Evolutionary conservation across 2,113 vertebrate species (phyloP).

Genomic region (Hyperoodon ampullatus): DNA sequence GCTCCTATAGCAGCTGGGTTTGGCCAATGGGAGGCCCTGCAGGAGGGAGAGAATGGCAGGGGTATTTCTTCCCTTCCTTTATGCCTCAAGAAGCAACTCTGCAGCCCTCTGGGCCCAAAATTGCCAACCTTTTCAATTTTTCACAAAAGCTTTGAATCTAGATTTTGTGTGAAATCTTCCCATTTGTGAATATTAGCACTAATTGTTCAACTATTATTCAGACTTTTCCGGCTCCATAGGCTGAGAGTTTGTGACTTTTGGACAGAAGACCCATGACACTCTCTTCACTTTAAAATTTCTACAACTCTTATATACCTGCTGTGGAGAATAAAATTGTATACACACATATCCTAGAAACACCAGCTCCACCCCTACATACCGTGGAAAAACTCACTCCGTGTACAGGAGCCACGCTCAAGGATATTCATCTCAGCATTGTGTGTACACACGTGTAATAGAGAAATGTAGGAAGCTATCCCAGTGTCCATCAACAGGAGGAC

Average conservation of each 20-base stretch:
- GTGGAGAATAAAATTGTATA: background rate
- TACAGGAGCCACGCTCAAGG: background rate
- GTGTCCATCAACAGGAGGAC: accelerated
- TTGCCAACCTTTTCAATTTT: background rate
- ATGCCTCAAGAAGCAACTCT: background rate
- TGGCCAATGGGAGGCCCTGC: background rate
- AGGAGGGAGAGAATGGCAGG: background rate
- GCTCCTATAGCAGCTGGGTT: background rate
- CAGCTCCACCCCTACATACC: background rate
- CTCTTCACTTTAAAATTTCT: background rate
- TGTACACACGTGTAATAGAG: accelerated
- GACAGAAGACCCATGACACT: background rate
- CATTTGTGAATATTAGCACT: background rate
- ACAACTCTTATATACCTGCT: background rate
- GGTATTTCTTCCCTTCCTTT: background rate
- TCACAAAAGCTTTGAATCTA: background rate
- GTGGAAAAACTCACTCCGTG: background rate
- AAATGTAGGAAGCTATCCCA: accelerated
- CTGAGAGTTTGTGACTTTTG: background rate
- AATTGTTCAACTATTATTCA: background rate
- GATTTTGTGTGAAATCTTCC: background rate
- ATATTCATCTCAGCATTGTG: accelerated
- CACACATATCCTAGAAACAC: background rate
- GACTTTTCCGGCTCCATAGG: background rate
- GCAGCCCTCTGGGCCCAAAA: background rate